Conservation (phyloP, 2,113 vertebrate genomes). For the Mystacornis crossleyi region DNA sequence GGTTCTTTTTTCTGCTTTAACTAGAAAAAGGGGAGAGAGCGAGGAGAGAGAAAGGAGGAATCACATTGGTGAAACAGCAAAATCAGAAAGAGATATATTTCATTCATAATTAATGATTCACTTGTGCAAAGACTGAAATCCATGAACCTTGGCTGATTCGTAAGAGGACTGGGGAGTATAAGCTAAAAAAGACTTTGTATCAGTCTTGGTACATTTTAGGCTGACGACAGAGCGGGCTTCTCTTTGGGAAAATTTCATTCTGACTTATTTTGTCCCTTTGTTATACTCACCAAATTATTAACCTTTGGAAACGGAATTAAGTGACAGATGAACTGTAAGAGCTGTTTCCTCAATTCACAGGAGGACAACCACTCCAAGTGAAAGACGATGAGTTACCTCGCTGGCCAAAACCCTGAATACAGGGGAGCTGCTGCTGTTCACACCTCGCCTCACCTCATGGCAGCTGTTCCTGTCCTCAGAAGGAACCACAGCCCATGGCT, state of each 20-base stretch:
- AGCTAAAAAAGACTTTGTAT: not conserved
- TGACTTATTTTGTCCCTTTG: not conserved
- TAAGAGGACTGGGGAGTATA: not conserved
- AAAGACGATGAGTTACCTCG: not conserved
- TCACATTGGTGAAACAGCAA: not conserved
- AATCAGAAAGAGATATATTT: not conserved
- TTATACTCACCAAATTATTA: not conserved
- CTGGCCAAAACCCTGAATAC: not conserved
- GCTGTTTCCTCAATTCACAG: not conserved
- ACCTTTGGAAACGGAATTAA: not conserved
- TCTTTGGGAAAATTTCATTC: not conserved
- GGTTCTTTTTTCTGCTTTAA: conserved; percentile 69
- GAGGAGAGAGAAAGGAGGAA: not conserved
- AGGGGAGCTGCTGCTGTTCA: not conserved
- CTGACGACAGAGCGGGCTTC: rapidly evolving
- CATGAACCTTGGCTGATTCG: not conserved
- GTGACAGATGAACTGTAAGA: not conserved
- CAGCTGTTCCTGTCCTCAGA: not conserved
- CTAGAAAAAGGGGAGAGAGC: conserved; percentile 17
- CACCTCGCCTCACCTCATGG: not conserved
- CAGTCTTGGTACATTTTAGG: not conserved
- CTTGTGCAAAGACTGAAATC: not conserved
- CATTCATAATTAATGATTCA: not conserved
- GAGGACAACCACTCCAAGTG: not conserved
- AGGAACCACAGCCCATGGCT: not conserved